phyloP scores from a whole-genome alignment of 1,140 invertebrate species.

The Zaprionus capensis region DNA sequence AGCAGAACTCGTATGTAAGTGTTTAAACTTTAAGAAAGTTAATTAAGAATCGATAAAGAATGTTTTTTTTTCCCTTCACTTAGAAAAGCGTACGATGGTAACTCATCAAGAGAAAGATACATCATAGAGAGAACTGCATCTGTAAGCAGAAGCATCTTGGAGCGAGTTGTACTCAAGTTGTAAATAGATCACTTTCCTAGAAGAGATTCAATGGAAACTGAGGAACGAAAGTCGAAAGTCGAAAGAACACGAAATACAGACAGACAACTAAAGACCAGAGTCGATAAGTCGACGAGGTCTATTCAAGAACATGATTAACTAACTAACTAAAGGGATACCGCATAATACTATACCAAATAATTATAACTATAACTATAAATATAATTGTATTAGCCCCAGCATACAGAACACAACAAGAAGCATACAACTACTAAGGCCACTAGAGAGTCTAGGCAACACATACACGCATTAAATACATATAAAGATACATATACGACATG shows the following conservation, averaged over 20 bases:
- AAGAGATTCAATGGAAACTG: background rate
- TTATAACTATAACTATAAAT: conserved; percentile 1
- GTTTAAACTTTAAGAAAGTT: conserved; percentile 67
- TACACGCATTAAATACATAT: background rate
- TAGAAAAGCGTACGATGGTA: conserved; percentile 14
- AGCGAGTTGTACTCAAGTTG: conserved; percentile 41
- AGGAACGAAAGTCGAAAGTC: conserved; percentile 4
- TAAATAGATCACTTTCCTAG: conserved; percentile 42
- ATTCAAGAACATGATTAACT: conserved; percentile 7
- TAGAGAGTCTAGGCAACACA: conserved; percentile 18
- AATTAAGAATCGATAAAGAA: conserved; percentile 58
- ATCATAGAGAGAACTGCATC: background rate
- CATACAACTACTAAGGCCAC: conserved; percentile 5
- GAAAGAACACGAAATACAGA: conserved; percentile 12
- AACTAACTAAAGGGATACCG: conserved; percentile 21
- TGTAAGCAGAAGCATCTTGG: background rate
- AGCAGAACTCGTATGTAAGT: conserved; percentile 61
- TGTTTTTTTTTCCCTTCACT: conserved; percentile 50
- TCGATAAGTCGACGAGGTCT: conserved; percentile 14
- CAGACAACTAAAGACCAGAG: conserved; percentile 4
- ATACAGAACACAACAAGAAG: background rate
- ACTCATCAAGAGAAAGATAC: background rate
- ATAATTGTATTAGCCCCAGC: conserved; percentile 4
- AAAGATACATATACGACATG: background rate
- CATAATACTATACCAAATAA: conserved; percentile 19